phyloP scores from a whole-genome alignment of 2,797 vertebrate species.

The Hippoglossus hippoglossus region DNA sequence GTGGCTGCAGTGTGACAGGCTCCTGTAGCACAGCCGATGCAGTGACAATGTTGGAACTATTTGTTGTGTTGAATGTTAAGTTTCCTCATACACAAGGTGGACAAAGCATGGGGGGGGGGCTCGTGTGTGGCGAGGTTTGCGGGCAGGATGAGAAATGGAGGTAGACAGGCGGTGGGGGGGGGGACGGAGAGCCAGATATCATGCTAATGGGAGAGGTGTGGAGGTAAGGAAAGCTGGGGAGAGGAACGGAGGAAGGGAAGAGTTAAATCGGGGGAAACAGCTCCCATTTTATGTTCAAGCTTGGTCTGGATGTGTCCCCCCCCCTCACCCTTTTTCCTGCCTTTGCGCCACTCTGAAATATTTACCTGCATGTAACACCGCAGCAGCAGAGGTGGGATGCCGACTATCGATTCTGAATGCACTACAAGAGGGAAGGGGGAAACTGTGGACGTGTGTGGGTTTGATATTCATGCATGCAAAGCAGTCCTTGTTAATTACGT shows the following conservation, averaged over 20 bases:
- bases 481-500: constrained; percentile 53
- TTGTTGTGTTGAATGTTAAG: constrained; percentile 61
- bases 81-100: constrained; percentile 24
- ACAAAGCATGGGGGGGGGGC: constrained; percentile 13
- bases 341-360: constrained; percentile 71
- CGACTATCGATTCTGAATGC: constrained; percentile 29
- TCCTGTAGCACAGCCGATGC: constrained; percentile 18
- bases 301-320: constrained; percentile 52
- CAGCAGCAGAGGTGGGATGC: constrained; percentile 40
- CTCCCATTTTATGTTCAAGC: constrained; percentile 76
- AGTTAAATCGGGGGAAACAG: constrained; percentile 82
- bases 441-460: constrained; percentile 35
- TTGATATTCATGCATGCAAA: constrained; percentile 66
- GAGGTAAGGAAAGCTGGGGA: constrained; percentile 53
- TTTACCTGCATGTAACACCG: constrained; percentile 58
- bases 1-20: constrained; percentile 13
- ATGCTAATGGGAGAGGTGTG: constrained; percentile 58
- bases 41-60: constrained; percentile 49
- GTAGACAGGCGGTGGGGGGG: constrained; percentile 35
- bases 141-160: constrained; percentile 43
- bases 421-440: constrained; percentile 9
- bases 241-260: constrained; percentile 65
- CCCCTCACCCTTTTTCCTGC: constrained; percentile 35
- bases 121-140: constrained; percentile 16
- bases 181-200: constrained; percentile 41